Conservation (phyloP, 2,888 invertebrate species). For the Resseliella maxima region DNA sequence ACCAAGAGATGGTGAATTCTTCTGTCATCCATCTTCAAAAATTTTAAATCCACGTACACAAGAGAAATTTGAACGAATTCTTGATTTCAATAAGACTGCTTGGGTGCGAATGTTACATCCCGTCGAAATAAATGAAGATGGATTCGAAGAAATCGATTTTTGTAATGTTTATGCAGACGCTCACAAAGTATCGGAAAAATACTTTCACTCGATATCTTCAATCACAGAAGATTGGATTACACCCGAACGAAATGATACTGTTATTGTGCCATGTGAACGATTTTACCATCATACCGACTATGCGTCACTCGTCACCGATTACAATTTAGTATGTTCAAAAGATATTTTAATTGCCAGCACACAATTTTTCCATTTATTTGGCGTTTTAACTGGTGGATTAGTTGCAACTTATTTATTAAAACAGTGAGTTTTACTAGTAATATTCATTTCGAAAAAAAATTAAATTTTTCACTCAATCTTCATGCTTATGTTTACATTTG, state of each 20-base stretch:
- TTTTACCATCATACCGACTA: conserved; percentile 66
- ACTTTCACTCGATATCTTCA: conserved; percentile 61
- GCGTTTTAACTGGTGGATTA: conserved; percentile 69
- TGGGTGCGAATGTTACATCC: conserved; percentile 68
- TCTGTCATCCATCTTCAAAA: conserved; percentile 67
- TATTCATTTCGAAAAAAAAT: too few relatives aligned
- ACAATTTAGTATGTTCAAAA: conserved; percentile 68
- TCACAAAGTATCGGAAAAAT: conserved; percentile 60
- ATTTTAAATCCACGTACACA: conserved; percentile 12
- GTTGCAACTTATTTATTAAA: conserved; percentile 67
- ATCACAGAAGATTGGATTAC: conserved; percentile 63
- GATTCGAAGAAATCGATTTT: conserved; percentile 67
- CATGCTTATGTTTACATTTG: neutral
- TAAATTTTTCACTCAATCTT: too few relatives aligned
- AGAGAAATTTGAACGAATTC: neutral
- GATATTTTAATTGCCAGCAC: conserved; percentile 68
- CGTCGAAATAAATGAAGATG: conserved; percentile 65
- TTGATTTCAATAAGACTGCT: conserved; percentile 64
- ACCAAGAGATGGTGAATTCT: conserved; percentile 67
- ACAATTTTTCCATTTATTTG: conserved; percentile 69
- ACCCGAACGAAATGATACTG: conserved; percentile 63
- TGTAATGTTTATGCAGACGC: conserved; percentile 67
- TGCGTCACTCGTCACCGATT: conserved; percentile 68
- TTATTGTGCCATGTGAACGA: conserved; percentile 66
- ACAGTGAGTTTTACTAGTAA: conserved; percentile 63